Evolutionary conservation across 2,797 vertebrate species (phyloP).

Genomic region (Dermochelys coriacea): DNA sequence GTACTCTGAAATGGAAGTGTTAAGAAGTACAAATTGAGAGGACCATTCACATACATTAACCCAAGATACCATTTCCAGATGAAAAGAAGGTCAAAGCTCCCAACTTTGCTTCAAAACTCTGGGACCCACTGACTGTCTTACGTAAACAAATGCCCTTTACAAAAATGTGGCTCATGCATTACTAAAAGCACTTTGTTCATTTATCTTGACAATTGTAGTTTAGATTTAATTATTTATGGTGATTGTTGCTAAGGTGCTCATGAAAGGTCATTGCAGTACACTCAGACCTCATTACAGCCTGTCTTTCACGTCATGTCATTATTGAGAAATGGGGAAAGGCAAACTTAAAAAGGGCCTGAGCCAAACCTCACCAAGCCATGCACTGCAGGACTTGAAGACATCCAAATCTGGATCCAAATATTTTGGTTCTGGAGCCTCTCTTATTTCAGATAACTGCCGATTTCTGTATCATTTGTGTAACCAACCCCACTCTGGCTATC

Average conservation of each 20-base stretch:
- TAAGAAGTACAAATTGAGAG: not conserved
- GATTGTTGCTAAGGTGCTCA: not conserved
- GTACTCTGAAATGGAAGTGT: not conserved
- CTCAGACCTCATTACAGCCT: not conserved
- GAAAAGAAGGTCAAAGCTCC: not conserved
- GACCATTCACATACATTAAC: not conserved
- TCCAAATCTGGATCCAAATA: not conserved
- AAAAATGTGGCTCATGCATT: not conserved
- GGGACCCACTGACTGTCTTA: not conserved
- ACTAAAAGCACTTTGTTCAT: not conserved
- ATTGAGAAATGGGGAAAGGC: not conserved
- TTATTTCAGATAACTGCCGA: not conserved
- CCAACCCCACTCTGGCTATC: not conserved
- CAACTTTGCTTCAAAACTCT: not conserved
- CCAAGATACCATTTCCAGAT: not conserved
- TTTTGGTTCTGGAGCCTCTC: not conserved
- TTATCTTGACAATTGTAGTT: slow-evolving; percentile 5
- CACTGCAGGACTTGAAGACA: not conserved
- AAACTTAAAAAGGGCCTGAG: not conserved
- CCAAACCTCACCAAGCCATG: not conserved
- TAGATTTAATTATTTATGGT: not conserved
- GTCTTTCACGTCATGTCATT: not conserved
- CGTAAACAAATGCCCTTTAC: not conserved
- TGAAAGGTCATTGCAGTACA: not conserved
- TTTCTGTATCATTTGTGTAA: not conserved